Percentiles rank a stretch among this genome's conserved stretches.
phyloP scores from a whole-genome alignment of 2,888 invertebrate genomes.

The Amiota mariae region DNA sequence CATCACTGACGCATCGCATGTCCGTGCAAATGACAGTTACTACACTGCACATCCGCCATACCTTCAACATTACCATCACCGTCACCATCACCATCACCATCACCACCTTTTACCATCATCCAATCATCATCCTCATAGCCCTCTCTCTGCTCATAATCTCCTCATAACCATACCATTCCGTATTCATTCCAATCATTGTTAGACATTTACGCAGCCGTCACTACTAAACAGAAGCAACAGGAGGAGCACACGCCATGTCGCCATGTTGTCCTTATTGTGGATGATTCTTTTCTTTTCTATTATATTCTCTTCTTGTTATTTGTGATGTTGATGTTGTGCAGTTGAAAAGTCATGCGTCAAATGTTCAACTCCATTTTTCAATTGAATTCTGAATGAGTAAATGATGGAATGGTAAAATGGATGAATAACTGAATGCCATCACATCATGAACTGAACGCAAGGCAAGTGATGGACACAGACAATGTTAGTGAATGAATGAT shows the following conservation, averaged over 20 bases:
- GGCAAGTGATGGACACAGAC: too few species aligned
- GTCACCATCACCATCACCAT: neutral
- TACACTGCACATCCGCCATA: neutral
- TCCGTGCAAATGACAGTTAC: slow-evolving; percentile 9
- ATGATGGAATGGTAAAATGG: neutral
- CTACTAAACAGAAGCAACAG: neutral
- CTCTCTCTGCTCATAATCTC: too few species aligned
- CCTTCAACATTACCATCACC: slow-evolving; percentile 4
- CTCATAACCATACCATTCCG: too few species aligned
- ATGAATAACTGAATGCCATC: neutral
- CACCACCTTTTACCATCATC: neutral
- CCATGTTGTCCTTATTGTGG: neutral
- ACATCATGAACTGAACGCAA: neutral
- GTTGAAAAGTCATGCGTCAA: slow-evolving; percentile 51
- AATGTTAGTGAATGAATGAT: neutral
- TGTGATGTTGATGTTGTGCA: neutral
- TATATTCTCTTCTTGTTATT: too few species aligned
- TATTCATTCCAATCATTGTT: too few species aligned
- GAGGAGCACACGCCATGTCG: neutral
- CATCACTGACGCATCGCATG: neutral
- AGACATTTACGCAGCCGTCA: too few species aligned
- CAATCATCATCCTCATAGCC: neutral
- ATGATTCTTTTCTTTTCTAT: too few species aligned
- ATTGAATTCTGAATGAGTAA: slow-evolving; percentile 49
- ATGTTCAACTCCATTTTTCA: slow-evolving; percentile 61